Conservation (phyloP, 2,888 invertebrate genomes). For the Papilio elwesi region DNA sequence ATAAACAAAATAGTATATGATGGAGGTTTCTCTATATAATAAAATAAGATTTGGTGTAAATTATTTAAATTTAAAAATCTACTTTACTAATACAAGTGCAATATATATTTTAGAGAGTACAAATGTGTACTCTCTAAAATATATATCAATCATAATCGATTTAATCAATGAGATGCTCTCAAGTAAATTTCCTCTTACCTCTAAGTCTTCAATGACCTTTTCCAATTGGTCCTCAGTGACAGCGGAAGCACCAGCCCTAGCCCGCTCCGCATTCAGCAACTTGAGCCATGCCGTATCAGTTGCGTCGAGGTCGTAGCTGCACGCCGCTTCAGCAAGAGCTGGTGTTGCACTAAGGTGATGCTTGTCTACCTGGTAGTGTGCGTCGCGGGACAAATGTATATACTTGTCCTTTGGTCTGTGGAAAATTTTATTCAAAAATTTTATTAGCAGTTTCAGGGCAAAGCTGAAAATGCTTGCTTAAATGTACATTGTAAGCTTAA, state of each 20-base stretch:
- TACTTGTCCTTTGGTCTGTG: slow-evolving; percentile 95
- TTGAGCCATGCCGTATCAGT: slow-evolving; percentile 96
- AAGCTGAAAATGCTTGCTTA: too few species aligned
- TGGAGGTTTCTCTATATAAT: too few species aligned
- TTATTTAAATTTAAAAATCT: too few species aligned
- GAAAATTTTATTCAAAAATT: neutral
- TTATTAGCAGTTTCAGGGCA: too few species aligned
- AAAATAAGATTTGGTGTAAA: too few species aligned
- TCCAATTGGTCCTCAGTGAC: slow-evolving; percentile 95
- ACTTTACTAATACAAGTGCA: too few species aligned
- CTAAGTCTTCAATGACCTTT: slow-evolving; percentile 95
- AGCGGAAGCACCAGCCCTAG: slow-evolving; percentile 88
- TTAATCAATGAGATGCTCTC: neutral
- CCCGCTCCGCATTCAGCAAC: slow-evolving; percentile 94
- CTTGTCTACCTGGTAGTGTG: slow-evolving; percentile 91
- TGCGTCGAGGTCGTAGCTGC: slow-evolving; percentile 97
- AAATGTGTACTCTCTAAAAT: too few species aligned
- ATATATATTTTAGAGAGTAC: too few species aligned
- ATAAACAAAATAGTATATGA: too few species aligned
- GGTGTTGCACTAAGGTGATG: slow-evolving; percentile 95
- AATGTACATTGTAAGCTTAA: too few species aligned
- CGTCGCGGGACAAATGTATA: slow-evolving; percentile 95
- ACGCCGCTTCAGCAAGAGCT: slow-evolving; percentile 94
- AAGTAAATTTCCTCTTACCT: slow-evolving; percentile 76
- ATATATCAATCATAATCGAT: too few species aligned